Conservation (phyloP, 2,797 vertebrate species). For the Chaetodon trifasciatus region DNA sequence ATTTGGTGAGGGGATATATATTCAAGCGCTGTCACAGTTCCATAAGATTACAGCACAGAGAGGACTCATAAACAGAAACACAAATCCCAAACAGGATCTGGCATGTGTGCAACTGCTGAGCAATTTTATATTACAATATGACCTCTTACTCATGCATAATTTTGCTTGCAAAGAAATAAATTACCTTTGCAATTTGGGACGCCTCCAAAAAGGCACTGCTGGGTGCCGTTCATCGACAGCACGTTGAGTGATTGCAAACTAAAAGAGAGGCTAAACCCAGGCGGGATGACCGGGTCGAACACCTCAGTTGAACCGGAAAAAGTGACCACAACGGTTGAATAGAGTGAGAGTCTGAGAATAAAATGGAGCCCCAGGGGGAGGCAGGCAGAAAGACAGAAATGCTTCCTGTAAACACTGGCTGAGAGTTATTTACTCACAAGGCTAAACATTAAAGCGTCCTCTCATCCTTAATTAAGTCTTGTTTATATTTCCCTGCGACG, state of each 20-base stretch:
- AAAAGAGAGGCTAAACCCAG: slow-evolving; percentile 51
- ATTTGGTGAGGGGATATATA: slow-evolving; percentile 59
- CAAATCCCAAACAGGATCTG: slow-evolving; percentile 61
- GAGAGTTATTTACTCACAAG: slow-evolving; percentile 74
- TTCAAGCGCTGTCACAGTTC: slow-evolving; percentile 55
- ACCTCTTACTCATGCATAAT: slow-evolving; percentile 69
- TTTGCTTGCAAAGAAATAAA: slow-evolving; percentile 68
- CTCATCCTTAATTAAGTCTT: slow-evolving; percentile 74
- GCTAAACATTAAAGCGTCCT: slow-evolving; percentile 68
- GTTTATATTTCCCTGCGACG: slow-evolving; percentile 65
- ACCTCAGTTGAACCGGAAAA: slow-evolving; percentile 71
- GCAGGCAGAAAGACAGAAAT: slow-evolving; percentile 41
- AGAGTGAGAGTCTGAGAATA: slow-evolving; percentile 48
- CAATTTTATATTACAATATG: slow-evolving; percentile 68
- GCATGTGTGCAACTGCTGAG: slow-evolving; percentile 56
- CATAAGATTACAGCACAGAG: slow-evolving; percentile 56
- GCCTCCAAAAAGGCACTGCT: slow-evolving; percentile 55
- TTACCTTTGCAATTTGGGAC: slow-evolving; percentile 77
- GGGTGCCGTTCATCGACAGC: slow-evolving; percentile 49
- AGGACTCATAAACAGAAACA: slow-evolving; percentile 64
- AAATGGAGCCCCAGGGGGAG: slow-evolving; percentile 63
- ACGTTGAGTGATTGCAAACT: slow-evolving; percentile 21
- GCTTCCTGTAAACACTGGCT: slow-evolving; percentile 65
- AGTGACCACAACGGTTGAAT: slow-evolving; percentile 64
- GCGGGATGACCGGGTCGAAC: slow-evolving; percentile 54